Evolutionary conservation across 2,797 vertebrate species (phyloP).

Genomic region (Anabas testudineus): DNA sequence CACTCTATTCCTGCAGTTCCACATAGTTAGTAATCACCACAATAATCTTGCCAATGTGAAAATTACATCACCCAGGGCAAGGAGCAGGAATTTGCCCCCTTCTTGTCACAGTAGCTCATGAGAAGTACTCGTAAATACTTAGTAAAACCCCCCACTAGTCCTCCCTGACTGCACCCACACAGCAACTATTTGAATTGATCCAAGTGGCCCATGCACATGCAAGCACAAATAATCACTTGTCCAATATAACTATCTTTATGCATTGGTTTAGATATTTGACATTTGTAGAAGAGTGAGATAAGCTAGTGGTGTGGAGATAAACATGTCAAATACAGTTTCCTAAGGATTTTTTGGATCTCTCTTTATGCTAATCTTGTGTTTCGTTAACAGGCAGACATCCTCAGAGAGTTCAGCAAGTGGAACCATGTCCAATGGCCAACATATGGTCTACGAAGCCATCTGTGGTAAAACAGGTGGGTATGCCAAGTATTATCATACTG

Average conservation of each 20-base stretch:
- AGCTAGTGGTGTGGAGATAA: conserved; percentile 4
- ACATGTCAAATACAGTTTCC: conserved; percentile 4
- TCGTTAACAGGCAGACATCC: conserved; percentile 84
- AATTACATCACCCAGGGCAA: conserved; percentile 69
- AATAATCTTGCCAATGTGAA: conserved; percentile 52
- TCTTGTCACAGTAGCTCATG: conserved; percentile 68
- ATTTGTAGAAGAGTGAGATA: conserved; percentile 1
- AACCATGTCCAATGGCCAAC: conserved; percentile 78
- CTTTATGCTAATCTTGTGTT: conserved; percentile 64
- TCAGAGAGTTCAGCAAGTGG: conserved; percentile 82
- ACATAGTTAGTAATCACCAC: conserved; percentile 46
- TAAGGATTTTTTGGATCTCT: conserved; percentile 37
- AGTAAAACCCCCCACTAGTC: conserved; percentile 47
- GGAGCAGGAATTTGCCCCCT: conserved; percentile 71
- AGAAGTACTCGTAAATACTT: conserved; percentile 77
- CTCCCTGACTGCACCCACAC: conserved; percentile 47
- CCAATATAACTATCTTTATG: conserved; percentile 12
- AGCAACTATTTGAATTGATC: conserved; percentile 38
- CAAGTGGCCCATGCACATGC: conserved; percentile 10
- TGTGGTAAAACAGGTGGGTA: conserved; percentile 88
- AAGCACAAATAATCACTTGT: conserved; percentile 11
- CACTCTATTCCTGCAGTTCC: not conserved
- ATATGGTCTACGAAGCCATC: conserved; percentile 82
- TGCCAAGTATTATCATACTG: conserved; percentile 23
- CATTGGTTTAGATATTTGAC: conserved; percentile 24